Evolutionary conservation across 2,113 vertebrate species (phyloP).

Genomic region (Perca schrenkii): DNA sequence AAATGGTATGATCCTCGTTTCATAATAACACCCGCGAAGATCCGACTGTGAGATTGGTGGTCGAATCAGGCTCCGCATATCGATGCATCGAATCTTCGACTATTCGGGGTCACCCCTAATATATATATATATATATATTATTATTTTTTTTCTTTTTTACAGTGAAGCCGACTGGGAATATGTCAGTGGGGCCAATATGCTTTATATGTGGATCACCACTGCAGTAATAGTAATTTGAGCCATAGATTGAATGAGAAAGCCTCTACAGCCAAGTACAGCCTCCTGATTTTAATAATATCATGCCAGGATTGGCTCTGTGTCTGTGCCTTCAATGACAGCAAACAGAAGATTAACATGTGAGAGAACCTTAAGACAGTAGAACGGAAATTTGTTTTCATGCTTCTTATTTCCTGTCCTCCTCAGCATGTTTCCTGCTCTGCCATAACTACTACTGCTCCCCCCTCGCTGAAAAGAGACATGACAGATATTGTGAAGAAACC

Average conservation of each 20-base stretch:
- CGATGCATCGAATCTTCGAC: too few relatives aligned
- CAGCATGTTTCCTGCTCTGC: constrained; percentile 10
- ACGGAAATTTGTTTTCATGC: constrained; percentile 57
- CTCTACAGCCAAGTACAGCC: neutral
- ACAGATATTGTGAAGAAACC: neutral
- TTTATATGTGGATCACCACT: constrained; percentile 28
- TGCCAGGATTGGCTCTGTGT: neutral
- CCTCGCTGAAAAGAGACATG: constrained; percentile 19
- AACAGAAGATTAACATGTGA: neutral
- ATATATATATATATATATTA: too few relatives aligned
- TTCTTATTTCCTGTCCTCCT: constrained; percentile 49
- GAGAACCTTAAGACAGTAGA: constrained; percentile 2
- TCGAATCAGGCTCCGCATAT: too few relatives aligned
- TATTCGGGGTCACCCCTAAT: too few relatives aligned
- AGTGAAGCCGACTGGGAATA: constrained; percentile 58
- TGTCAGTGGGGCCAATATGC: constrained; percentile 1
- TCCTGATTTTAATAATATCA: constrained; percentile 1
- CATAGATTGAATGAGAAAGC: neutral
- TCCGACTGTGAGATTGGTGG: too few relatives aligned
- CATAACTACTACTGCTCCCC: neutral
- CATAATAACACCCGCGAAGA: too few relatives aligned
- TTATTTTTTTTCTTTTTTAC: constrained; percentile 3
- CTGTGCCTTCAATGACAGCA: constrained; percentile 6
- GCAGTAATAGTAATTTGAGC: constrained; percentile 24
- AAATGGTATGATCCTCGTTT: too few relatives aligned